A percentile compares a stretch with the other conserved stretches of the same genome.
Evolutionary conservation across 1,140 invertebrate species (phyloP).

Genomic region (Megathymus violae): DNA sequence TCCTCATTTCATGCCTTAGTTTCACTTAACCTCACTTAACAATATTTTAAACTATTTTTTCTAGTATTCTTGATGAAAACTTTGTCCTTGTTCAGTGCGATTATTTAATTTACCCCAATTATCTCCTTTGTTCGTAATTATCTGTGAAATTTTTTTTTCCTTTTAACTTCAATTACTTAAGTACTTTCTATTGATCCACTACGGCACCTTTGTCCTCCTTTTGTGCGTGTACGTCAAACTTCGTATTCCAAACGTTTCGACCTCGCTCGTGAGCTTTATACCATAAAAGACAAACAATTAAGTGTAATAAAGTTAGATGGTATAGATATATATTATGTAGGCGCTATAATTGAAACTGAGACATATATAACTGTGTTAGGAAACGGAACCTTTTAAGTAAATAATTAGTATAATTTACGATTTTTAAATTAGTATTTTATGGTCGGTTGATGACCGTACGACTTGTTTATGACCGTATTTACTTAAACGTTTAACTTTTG

Average conservation of each 20-base stretch:
- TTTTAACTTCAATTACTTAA: too few relatives aligned
- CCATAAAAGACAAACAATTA: conserved; percentile 70
- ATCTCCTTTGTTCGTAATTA: too few relatives aligned
- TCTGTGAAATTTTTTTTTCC: too few relatives aligned
- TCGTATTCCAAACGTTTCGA: conserved; percentile 61
- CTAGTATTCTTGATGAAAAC: not conserved
- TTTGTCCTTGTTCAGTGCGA: too few relatives aligned
- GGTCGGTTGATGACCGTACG: conserved; percentile 12
- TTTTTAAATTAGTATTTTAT: conserved; percentile 15
- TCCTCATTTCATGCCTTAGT: too few relatives aligned
- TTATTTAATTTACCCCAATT: too few relatives aligned
- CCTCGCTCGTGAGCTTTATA: conserved; percentile 51
- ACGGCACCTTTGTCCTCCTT: conserved; percentile 38
- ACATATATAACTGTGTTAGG: conserved; percentile 44
- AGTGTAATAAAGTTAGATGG: conserved; percentile 59
- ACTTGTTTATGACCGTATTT: conserved; percentile 25
- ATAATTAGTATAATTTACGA: conserved; percentile 29
- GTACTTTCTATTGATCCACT: not conserved
- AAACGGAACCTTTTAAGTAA: conserved; percentile 24
- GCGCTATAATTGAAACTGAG: conserved; percentile 37
- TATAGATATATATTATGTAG: conserved; percentile 31
- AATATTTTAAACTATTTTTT: too few relatives aligned
- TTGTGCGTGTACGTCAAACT: conserved; percentile 54
- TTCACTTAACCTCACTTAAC: too few relatives aligned
- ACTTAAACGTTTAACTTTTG: conserved; percentile 24